phyloP scores from a whole-genome alignment of 2,797 vertebrate genomes.

The Furcifer pardalis region DNA sequence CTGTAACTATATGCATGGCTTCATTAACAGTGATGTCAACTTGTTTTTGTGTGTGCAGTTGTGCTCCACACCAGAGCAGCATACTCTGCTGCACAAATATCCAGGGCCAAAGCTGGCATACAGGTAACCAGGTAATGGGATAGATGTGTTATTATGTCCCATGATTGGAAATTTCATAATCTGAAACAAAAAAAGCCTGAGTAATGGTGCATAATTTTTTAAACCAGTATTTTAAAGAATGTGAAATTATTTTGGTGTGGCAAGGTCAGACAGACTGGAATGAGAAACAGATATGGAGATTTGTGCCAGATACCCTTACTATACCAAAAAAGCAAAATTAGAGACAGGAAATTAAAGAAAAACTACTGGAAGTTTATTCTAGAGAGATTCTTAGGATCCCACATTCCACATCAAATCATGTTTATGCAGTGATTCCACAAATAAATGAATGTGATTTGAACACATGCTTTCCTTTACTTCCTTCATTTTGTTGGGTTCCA shows the following conservation, averaged over 20 bases:
- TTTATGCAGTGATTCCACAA: neutral
- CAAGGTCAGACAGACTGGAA: neutral
- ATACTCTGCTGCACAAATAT: too few relatives aligned
- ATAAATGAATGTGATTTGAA: neutral
- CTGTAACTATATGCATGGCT: too few relatives aligned
- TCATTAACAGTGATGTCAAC: too few relatives aligned
- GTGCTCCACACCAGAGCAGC: too few relatives aligned
- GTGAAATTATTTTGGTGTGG: neutral
- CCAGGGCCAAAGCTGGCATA: too few relatives aligned
- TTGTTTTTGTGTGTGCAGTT: too few relatives aligned
- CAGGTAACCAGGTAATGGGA: too few relatives aligned
- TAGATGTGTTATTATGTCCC: too few relatives aligned
- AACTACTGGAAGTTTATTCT: neutral
- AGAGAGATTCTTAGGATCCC: neutral
- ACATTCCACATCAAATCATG: neutral
- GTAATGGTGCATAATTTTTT: neutral
- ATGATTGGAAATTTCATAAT: neutral
- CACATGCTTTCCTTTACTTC: neutral
- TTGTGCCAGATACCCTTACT: neutral
- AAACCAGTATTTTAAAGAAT: neutral
- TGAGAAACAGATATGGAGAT: neutral
- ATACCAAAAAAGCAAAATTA: neutral
- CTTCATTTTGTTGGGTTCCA: neutral
- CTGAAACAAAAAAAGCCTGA: too few relatives aligned
- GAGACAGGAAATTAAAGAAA: neutral